Conservation (phyloP, 2,888 invertebrate genomes). For the Lacanobia oleracea region DNA sequence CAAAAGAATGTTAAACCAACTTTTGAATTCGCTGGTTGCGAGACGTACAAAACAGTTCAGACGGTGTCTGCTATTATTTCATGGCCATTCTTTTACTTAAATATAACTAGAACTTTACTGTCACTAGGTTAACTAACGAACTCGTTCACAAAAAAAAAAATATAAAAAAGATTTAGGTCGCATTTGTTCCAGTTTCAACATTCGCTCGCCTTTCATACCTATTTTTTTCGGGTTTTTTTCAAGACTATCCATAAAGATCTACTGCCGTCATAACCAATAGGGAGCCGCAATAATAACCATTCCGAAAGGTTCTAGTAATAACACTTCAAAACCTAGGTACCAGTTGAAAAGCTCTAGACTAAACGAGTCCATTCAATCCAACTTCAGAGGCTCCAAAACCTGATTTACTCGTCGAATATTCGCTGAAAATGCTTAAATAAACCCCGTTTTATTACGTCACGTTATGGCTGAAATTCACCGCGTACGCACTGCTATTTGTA, state of each 20-base stretch:
- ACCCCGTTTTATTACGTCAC: slow-evolving; percentile 53
- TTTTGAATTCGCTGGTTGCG: too few species aligned
- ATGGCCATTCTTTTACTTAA: not conserved
- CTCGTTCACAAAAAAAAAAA: slow-evolving; percentile 7
- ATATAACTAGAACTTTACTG: not conserved
- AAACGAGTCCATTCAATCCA: slow-evolving; percentile 23
- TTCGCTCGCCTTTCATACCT: not conserved
- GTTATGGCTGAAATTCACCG: slow-evolving; percentile 56
- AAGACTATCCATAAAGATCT: not conserved
- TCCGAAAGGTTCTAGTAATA: slow-evolving; percentile 1
- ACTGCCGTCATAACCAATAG: not conserved
- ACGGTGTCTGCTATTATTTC: not conserved
- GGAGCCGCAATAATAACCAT: not conserved
- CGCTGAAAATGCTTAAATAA: slow-evolving; percentile 54
- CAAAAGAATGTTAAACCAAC: too few species aligned
- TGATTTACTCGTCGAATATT: slow-evolving; percentile 51
- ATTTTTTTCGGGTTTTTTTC: not conserved
- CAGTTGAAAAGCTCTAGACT: not conserved
- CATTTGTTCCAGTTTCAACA: not conserved
- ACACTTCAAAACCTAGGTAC: slow-evolving; percentile 7
- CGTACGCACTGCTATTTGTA: slow-evolving; percentile 47
- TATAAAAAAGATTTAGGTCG: not conserved
- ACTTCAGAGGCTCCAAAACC: slow-evolving; percentile 9
- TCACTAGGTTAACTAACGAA: not conserved
- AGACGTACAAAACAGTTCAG: too few species aligned